phyloP scores from a whole-genome alignment of 2,797 vertebrate species.

The Emys orbicularis region DNA sequence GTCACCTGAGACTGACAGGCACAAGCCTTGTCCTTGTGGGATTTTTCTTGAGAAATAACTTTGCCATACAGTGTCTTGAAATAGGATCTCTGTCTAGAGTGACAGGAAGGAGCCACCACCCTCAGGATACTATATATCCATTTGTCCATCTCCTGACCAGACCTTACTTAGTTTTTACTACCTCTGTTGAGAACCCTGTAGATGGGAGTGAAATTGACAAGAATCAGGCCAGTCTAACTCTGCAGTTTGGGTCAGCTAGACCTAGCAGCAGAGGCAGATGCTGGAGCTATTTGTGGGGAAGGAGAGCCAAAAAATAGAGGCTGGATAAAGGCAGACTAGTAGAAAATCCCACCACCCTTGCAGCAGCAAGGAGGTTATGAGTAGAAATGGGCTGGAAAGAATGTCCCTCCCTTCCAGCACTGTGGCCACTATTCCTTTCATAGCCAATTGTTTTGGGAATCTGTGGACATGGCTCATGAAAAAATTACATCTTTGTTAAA shows the following conservation, averaged over 20 bases:
- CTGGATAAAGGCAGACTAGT: neutral
- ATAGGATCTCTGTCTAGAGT: neutral
- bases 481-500: neutral
- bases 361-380: neutral
- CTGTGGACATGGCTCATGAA: neutral
- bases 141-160: neutral
- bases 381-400: neutral
- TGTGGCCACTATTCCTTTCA: neutral
- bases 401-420: neutral
- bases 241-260: neutral
- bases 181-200: neutral
- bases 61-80: neutral
- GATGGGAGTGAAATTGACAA: neutral
- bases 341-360: fast-evolving
- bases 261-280: neutral
- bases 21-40: neutral
- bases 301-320: neutral
- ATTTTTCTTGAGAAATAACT: neutral
- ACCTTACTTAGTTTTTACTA: neutral
- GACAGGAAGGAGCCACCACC: neutral
- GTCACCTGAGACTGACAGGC: neutral
- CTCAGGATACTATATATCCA: neutral
- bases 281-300: neutral
- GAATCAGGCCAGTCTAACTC: neutral
- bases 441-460: neutral